These are phyloP conservation scores for Nomada hirtipes DNA, from an alignment of 2,888 invertebrate genomes.

Conservation along the genomic window DNA sequence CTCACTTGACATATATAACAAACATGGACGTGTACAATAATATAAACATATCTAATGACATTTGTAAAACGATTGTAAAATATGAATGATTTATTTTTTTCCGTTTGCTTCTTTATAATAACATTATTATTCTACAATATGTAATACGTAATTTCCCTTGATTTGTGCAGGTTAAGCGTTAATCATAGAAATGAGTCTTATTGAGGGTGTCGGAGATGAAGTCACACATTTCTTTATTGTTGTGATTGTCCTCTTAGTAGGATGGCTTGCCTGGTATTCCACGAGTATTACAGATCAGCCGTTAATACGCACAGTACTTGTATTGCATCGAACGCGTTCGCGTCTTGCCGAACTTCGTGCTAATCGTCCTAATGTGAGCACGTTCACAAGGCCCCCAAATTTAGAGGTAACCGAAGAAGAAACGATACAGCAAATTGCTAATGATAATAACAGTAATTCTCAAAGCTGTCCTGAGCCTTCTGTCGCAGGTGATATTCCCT, in stretches of 20 bases:
- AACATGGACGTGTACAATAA: conserved; percentile 9
- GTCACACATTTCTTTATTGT: conserved; percentile 90
- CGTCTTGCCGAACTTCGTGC: conserved; percentile 81
- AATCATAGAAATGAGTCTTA: conserved; percentile 88
- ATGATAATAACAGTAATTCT: conserved; percentile 67
- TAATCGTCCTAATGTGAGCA: conserved; percentile 69
- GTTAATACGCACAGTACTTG: conserved; percentile 89
- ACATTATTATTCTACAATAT: conserved; percentile 3
- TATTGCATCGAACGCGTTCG: conserved; percentile 86
- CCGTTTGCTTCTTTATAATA: background rate
- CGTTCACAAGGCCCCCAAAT: conserved; percentile 62
- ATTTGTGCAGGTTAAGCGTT: conserved; percentile 30
- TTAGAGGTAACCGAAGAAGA: conserved; percentile 76
- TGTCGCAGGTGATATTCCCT: conserved; percentile 49
- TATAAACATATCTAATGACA: conserved; percentile 1
- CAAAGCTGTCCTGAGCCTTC: conserved; percentile 79
- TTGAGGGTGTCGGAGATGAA: conserved; percentile 94
- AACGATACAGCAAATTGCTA: conserved; percentile 67
- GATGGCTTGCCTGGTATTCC: conserved; percentile 91
- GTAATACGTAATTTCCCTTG: conserved; percentile 1
- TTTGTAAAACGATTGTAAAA: conserved; percentile 1
- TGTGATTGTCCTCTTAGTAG: conserved; percentile 86
- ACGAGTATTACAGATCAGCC: conserved; percentile 90
- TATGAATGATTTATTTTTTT: background rate
- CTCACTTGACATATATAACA: conserved; percentile 6